These are phyloP conservation scores for Oreochromis mossambicus DNA, from an alignment of 2,797 vertebrate genomes.

Conservation along the genomic window DNA sequence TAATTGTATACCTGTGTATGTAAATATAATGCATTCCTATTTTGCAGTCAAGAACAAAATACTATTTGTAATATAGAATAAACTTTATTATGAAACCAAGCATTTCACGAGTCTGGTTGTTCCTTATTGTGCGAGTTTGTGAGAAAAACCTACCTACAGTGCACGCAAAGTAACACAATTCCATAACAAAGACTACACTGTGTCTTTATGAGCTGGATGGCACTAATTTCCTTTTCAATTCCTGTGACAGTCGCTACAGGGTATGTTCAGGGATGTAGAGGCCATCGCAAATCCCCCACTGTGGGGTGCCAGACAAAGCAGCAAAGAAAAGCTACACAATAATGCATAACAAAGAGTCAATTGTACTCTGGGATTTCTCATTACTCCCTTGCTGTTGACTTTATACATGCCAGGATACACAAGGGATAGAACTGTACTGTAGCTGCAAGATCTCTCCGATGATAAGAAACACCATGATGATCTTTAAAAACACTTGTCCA, in stretches of 20 bases:
- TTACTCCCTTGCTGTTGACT: background rate
- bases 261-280: background rate
- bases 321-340: background rate
- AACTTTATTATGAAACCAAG: slow-evolving; percentile 99
- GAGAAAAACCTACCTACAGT: background rate
- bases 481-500: background rate
- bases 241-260: background rate
- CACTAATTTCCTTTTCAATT: background rate
- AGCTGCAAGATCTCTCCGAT: background rate
- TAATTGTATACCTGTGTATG: slow-evolving; percentile 99
- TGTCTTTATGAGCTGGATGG: background rate
- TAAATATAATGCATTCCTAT: slow-evolving; percentile 99
- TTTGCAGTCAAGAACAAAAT: slow-evolving; percentile 99
- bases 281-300: background rate
- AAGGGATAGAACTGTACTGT: background rate
- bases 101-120: slow-evolving; percentile 15
- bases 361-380: background rate
- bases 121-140: background rate
- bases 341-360: background rate
- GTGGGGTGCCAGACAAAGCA: background rate
- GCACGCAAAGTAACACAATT: background rate
- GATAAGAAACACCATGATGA: background rate
- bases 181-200: background rate
- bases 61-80: slow-evolving; percentile 99
- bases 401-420: background rate